Base-by-base conservation (phyloP, 2,113 vertebrate genomes). In the Microtus montanus region DNA sequence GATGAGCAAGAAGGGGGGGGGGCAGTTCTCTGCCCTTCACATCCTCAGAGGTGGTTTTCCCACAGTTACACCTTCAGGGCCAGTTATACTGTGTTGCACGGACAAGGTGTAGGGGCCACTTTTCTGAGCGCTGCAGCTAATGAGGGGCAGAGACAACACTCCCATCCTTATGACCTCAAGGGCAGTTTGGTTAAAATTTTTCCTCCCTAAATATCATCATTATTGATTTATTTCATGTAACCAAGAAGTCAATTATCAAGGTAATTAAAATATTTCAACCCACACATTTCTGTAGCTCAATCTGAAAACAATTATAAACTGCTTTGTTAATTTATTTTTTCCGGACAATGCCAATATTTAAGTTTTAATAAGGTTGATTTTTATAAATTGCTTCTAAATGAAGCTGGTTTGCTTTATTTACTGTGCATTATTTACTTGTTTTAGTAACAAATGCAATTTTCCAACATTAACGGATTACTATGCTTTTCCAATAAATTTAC, bases 381-480 rank as follows among this genome's bases (percentile, higher is more conserved):
- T 71, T 71, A 74, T 24, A 73, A 71, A 79, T 82, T 89, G 35
- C 19, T 93, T 93, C n/a, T 82, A 82, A 93, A 77, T 89, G 38
- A 33, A 1, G 54, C 24, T 70, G 0, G 7, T 91, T 49, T 2
- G 6, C 49, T 91, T 71, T 15, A 30, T 8, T 87, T 14, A 75
- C 10, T 70, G 28, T 28, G 66, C 0, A 44, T 86, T 88, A 68
- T 88, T 33, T 22, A 79, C 71, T 38, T 70, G 7, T 35, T 87
- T 33, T 93, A 26, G 49, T 73, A 87, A 24, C 9, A 84, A 73
- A 30, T 77, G 63, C 0, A 20, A 63, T 95, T 85, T 85, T 64
- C 7, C 44, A 90, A 38, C 78, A 15, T 71, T 64, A 3, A n/a
- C 41, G 30, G 49, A 66, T 33, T 87, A 80, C 10, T 61, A 6